Conservation (phyloP, 2,113 vertebrate genomes). For the Thryonomys swinderianus region DNA sequence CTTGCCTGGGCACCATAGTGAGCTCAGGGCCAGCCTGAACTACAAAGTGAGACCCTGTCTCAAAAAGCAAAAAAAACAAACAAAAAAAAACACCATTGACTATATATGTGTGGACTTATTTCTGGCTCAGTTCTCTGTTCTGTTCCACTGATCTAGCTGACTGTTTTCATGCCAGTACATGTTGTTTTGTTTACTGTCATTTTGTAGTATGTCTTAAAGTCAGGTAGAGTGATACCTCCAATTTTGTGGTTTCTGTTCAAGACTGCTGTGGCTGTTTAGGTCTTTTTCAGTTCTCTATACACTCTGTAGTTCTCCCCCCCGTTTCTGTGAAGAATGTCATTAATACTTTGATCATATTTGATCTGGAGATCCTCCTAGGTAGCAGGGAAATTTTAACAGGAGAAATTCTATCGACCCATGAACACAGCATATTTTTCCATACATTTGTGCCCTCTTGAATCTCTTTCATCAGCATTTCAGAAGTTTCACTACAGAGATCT, state of each 20-base stretch:
- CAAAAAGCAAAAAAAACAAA: too few species aligned
- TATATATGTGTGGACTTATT: neutral
- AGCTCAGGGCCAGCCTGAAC: too few species aligned
- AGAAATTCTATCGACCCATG: neutral
- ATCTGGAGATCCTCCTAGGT: neutral
- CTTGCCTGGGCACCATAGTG: too few species aligned
- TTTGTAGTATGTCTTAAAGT: neutral
- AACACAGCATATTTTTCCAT: neutral
- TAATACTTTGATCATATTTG: neutral
- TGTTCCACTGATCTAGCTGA: neutral
- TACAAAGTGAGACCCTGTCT: too few species aligned
- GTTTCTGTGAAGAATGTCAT: neutral
- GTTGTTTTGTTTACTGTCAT: neutral
- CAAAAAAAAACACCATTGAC: neutral
- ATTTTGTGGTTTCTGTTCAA: neutral
- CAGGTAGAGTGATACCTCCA: neutral
- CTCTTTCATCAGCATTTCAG: neutral
- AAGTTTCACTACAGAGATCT: neutral
- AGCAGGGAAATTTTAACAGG: neutral
- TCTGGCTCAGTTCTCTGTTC: neutral
- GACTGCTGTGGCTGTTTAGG: neutral
- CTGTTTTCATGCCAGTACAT: neutral
- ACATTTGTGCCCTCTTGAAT: neutral
- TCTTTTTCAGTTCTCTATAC: neutral
- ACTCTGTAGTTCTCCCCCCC: neutral